Conservation (phyloP, 2,888 invertebrate genomes). For the Pomacea canaliculata region DNA sequence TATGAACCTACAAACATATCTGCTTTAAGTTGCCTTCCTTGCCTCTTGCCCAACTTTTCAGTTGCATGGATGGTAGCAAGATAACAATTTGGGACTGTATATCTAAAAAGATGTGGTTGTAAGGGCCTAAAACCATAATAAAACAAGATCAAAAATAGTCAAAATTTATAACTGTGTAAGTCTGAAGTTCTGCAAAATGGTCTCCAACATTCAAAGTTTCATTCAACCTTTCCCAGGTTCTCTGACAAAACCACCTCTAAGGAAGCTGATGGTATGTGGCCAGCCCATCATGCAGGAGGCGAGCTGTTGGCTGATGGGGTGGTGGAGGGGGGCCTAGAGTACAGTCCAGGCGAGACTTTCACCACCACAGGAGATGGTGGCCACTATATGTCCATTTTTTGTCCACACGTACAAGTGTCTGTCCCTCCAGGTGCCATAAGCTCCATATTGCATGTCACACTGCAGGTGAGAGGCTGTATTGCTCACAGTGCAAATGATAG, state of each 20-base stretch:
- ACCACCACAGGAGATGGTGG: slow-evolving; percentile 61
- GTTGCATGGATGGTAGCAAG: no score
- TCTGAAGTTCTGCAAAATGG: no score
- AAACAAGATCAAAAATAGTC: no score
- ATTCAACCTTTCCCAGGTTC: slow-evolving; percentile 35
- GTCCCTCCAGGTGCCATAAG: slow-evolving; percentile 59
- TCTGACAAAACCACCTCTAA: slow-evolving; percentile 45
- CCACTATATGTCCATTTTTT: slow-evolving; percentile 54
- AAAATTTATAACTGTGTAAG: no score
- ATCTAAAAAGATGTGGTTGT: no score
- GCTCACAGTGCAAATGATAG: background rate
- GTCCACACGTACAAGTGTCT: slow-evolving; percentile 54
- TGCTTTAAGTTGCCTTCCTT: no score
- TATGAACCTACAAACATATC: no score
- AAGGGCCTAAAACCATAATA: no score
- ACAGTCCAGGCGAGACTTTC: slow-evolving; percentile 51
- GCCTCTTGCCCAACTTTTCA: no score
- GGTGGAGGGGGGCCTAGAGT: slow-evolving; percentile 37
- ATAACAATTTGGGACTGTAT: no score
- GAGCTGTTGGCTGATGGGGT: background rate
- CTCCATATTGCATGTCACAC: slow-evolving; percentile 46
- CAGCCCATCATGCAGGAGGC: background rate
- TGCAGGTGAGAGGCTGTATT: slow-evolving; percentile 53
- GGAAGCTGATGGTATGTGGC: slow-evolving; percentile 47
- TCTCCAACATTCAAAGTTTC: no score